These are phyloP conservation scores for Rhagonycha fulva DNA, from an alignment of 2,888 invertebrate species.

Conservation along the genomic window DNA sequence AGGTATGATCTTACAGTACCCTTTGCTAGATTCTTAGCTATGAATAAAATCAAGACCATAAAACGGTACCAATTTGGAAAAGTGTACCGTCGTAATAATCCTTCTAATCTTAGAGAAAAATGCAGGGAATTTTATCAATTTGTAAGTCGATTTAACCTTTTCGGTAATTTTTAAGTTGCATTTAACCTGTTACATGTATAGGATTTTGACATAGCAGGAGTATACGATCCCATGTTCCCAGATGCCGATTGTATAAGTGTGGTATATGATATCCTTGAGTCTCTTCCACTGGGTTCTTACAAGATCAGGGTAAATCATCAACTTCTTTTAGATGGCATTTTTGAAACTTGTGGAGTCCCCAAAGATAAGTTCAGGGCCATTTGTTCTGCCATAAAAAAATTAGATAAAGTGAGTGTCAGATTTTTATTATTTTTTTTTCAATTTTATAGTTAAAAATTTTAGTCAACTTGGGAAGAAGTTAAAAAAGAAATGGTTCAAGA, in stretches of 20 bases:
- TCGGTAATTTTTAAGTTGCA: neutral
- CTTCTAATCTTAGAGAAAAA: constrained; percentile 92
- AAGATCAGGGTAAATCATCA: constrained; percentile 95
- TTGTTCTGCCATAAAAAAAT: constrained; percentile 96
- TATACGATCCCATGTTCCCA: constrained; percentile 94
- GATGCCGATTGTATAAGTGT: constrained; percentile 97
- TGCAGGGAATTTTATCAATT: constrained; percentile 99
- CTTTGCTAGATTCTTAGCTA: constrained; percentile 95
- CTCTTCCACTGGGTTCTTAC: constrained; percentile 85
- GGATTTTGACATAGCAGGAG: constrained; percentile 99
- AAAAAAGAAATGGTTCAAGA: constrained; percentile 89
- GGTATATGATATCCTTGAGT: constrained; percentile 86
- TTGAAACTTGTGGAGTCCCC: constrained; percentile 94
- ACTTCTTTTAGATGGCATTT: constrained; percentile 92
- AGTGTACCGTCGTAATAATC: constrained; percentile 97
- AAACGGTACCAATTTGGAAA: constrained; percentile 99
- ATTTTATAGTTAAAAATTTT: constrained; percentile 41
- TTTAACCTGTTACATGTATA: constrained; percentile 48
- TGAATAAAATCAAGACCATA: constrained; percentile 92
- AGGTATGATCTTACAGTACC: constrained; percentile 98
- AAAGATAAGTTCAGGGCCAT: constrained; percentile 87
- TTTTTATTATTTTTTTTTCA: neutral
- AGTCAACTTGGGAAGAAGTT: constrained; percentile 93
- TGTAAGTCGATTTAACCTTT: constrained; percentile 66
- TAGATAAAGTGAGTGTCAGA: constrained; percentile 80